Evolutionary conservation across 2,797 vertebrate species (phyloP).

Genomic region (Sarcophilus harrisii): DNA sequence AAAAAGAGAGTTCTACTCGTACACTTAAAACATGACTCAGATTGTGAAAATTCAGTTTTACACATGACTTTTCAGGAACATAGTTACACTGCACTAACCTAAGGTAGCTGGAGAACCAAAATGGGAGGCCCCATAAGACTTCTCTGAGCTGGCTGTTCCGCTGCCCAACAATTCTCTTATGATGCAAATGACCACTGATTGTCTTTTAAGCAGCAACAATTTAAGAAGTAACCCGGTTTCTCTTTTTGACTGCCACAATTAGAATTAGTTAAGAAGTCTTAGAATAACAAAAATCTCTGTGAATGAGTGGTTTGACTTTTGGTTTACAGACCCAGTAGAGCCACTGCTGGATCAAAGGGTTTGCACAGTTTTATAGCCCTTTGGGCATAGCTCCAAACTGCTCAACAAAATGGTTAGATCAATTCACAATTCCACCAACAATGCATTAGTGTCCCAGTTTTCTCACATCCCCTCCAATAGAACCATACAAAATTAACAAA

Average conservation of each 20-base stretch:
- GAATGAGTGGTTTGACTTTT: neutral
- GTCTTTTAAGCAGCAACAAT: no score
- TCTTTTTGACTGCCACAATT: neutral
- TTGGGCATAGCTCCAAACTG: no score
- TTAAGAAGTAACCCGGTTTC: neutral
- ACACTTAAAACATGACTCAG: neutral
- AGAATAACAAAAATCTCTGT: neutral
- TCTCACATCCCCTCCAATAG: neutral
- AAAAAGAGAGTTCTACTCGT: neutral
- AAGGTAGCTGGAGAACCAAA: neutral
- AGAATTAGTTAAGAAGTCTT: neutral
- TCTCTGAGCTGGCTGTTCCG: neutral
- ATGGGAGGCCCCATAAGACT: neutral
- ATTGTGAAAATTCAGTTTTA: neutral
- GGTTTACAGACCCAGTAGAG: no score
- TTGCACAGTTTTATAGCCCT: no score
- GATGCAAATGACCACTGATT: neutral
- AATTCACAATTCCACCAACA: no score
- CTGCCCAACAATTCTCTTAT: neutral
- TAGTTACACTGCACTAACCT: neutral
- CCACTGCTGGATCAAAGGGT: no score
- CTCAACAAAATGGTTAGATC: no score
- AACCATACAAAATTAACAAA: neutral
- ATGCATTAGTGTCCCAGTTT: no score
- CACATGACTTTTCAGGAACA: neutral